Evolutionary conservation across 2,113 vertebrate species (phyloP).

Genomic region (Oostethus manadensis): DNA sequence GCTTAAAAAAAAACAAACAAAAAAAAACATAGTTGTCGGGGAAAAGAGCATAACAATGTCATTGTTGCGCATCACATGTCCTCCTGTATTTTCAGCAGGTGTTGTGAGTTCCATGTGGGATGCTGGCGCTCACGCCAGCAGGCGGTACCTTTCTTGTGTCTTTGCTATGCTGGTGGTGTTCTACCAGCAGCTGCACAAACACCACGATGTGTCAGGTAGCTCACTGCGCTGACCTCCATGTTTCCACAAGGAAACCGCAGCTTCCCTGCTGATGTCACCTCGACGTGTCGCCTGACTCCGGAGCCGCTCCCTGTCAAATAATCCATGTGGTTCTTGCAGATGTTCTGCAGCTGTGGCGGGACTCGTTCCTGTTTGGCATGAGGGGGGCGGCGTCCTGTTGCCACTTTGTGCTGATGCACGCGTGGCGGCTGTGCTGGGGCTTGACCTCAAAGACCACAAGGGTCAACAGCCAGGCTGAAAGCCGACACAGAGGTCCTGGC

Average conservation of each 20-base stretch:
- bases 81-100: constrained; percentile 5
- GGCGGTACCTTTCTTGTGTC: neutral
- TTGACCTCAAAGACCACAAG: neutral
- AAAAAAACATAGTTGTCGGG: no score
- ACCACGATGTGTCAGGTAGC: constrained; percentile 11
- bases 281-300: neutral
- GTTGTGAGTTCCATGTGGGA: constrained; percentile 12
- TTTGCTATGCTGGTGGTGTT: constrained; percentile 6
- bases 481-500: constrained; percentile 11
- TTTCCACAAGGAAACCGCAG: neutral
- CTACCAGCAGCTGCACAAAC: neutral
- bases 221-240: neutral
- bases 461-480: neutral
- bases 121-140: neutral
- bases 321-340: constrained; percentile 40
- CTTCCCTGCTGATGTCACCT: neutral
- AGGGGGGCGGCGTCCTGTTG: constrained; percentile 32
- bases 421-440: constrained; percentile 71
- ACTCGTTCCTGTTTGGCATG: constrained; percentile 13
- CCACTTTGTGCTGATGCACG: constrained; percentile 9
- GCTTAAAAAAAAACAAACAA: no score
- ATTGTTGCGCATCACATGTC: no score
- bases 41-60: no score
- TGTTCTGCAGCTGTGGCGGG: constrained; percentile 33
- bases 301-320: neutral